These are phyloP conservation scores for Branchipolynoe longqiensis DNA, from an alignment of 2,888 invertebrate species.

Conservation along the genomic window DNA sequence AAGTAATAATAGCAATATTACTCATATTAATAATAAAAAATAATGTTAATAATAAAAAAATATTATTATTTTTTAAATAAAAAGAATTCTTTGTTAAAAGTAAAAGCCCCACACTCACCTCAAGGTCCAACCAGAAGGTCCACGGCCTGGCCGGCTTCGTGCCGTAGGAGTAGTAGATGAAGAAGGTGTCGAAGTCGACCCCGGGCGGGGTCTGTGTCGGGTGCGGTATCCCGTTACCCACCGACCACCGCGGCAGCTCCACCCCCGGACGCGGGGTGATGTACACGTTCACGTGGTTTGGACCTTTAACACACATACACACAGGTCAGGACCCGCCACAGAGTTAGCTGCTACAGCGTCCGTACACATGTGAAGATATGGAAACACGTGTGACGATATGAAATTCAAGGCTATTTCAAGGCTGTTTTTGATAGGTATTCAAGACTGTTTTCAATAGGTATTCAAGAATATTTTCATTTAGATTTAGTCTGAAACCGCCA, in stretches of 20 bases:
- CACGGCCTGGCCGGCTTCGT: conserved; percentile 84
- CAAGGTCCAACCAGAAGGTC: conserved; percentile 83
- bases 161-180: conserved; percentile 87
- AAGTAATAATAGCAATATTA: too few species aligned
- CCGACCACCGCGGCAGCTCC: conserved; percentile 84
- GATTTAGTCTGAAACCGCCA: too few species aligned
- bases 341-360: too few species aligned
- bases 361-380: background rate
- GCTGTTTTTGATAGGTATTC: too few species aligned
- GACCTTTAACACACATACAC: conserved; percentile 83
- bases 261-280: conserved; percentile 85
- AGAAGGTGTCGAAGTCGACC: conserved; percentile 86
- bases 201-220: conserved; percentile 83
- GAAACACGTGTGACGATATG: background rate
- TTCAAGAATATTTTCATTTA: too few species aligned
- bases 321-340: background rate
- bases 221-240: conserved; percentile 83
- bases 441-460: too few species aligned
- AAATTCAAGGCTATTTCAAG: too few species aligned
- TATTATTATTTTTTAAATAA: too few species aligned
- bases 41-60: too few species aligned
- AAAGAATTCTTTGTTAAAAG: too few species aligned
- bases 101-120: too few species aligned
- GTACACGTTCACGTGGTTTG: conserved; percentile 87
- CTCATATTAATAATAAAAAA: too few species aligned